Evolutionary conservation across 2,113 vertebrate species (phyloP), one percentile per base, ranked within the genome.

Genomic region (Prolemur simus): DNA sequence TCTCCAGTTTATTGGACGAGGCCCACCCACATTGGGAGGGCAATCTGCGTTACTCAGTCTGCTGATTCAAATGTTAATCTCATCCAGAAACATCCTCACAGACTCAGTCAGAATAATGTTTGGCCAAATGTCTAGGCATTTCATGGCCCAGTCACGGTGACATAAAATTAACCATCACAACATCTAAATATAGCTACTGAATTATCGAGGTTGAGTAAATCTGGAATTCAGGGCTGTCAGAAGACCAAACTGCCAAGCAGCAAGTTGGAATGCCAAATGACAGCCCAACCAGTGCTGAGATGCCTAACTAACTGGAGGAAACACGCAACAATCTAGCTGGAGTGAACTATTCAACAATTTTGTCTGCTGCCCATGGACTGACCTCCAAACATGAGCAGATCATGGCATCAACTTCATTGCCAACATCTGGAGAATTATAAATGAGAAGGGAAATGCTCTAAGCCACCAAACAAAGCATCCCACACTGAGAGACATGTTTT

Each of bases 101-200:
- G 54, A 52, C 45, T 89, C 42, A 87, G 34, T 47, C 49, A 32
- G 66, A 39, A 77, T 32, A 74, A 52, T 85, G 47, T 66, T 60
- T 80, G 76, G 60, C 63, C 81, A 87, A 82, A 95, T 49, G 25
- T 77, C 45, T 76, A 49, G 89, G 25, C 49, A 89, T 45, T 15
- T n/a, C 42, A 60, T 10, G 27, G 37, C 39, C 52, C 85, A 87
- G 66, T 95, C n/a, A 89, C 71, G 71, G 37, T 93, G 91, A 89
- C 71, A 73, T 49, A 94, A 94, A 87, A 58, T 42, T 39, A 77
- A 77, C 42, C 27, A 71, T 87, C 54, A 56, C 52, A 21, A 47
- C 47, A 74, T 93, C 47, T 68, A 96, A 93, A 95, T 37, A 87
- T 15, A 87, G 64, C 86, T 63, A 54, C 77, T 54, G 58, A 87